These are phyloP conservation scores for Quiscalus mexicanus DNA, from an alignment of 2,113 vertebrate genomes.

Conservation along the genomic window DNA sequence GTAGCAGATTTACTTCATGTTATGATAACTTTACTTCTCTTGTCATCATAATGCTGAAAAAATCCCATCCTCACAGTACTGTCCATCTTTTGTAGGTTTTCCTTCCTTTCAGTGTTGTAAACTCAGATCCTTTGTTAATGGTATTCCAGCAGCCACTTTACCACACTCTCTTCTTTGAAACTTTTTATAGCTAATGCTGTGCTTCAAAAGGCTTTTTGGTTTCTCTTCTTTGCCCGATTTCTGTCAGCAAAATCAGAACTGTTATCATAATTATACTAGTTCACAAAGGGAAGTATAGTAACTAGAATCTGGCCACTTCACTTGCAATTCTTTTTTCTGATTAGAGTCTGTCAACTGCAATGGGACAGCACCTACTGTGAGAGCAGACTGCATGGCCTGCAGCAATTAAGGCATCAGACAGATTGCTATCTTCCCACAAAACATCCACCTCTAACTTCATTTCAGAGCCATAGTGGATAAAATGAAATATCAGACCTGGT, in stretches of 20 bases:
- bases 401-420: constrained; percentile 57
- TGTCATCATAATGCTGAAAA: background rate
- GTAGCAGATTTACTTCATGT: background rate
- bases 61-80: background rate
- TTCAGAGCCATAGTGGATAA: constrained; percentile 57
- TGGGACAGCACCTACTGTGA: background rate
- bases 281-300: background rate
- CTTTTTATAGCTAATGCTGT: background rate
- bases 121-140: background rate
- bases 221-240: background rate
- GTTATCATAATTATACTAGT: background rate
- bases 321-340: background rate
- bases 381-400: constrained; percentile 52
- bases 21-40: background rate
- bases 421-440: background rate
- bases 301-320: background rate
- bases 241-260: background rate
- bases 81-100: background rate
- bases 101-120: background rate
- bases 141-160: background rate
- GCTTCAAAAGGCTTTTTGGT: background rate
- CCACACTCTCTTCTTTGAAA: background rate
- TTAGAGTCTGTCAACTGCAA: background rate
- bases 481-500: constrained; percentile 76
- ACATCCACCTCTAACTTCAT: constrained; percentile 68